Base-by-base conservation (phyloP, 1,140 invertebrate species). In the Dendroctonus ponderosae region DNA sequence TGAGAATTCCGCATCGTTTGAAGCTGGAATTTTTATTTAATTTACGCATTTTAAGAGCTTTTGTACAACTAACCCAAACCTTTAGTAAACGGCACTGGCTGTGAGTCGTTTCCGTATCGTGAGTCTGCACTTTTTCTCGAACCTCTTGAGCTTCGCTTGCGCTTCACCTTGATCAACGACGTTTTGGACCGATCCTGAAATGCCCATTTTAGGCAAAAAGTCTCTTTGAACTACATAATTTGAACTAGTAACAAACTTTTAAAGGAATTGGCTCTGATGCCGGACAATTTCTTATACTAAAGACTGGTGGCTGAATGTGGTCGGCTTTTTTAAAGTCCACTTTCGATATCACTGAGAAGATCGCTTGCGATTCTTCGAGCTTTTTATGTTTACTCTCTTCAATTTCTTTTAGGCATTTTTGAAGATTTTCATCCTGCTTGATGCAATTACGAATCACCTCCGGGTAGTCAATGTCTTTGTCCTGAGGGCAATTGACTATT, bases 1-100 rank as follows among this genome's bases (percentile, higher is more conserved):
- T n/a, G 54, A 71, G 42, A 72, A 67, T 42, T 68, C 59, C 7
- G 40, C 0, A 6, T 62, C 60, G 15, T 14, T 51, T 14, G 9
- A 9, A 11, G 7, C 49, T 51, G 14, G 15, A 51, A n/a, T n/a
- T n/a, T n/a, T n/a, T n/a, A n/a, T n/a, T n/a, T n/a, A n/a, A n/a
- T n/a, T n/a, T n/a, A n/a, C n/a, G n/a, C n/a, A n/a, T n/a, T n/a
- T n/a, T n/a, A n/a, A n/a, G n/a, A n/a, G n/a, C n/a, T n/a, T n/a
- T n/a, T n/a, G n/a, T n/a, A n/a, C n/a, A n/a, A 14, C 44, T 58
- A 42, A 44, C 44, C 9, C 14, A 11, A 44, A 59, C 56, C 56
- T 59, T 59, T 59, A 5, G 8, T 15, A 43, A 59, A 43, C 6
- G 11, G 3, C 2, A 44, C 5, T 56, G 15, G 42, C 26, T 14